A percentile compares a stretch with the other conserved stretches of the same genome.
phyloP scores from a whole-genome alignment of 2,797 vertebrate species.

The Gallinago stenura region DNA sequence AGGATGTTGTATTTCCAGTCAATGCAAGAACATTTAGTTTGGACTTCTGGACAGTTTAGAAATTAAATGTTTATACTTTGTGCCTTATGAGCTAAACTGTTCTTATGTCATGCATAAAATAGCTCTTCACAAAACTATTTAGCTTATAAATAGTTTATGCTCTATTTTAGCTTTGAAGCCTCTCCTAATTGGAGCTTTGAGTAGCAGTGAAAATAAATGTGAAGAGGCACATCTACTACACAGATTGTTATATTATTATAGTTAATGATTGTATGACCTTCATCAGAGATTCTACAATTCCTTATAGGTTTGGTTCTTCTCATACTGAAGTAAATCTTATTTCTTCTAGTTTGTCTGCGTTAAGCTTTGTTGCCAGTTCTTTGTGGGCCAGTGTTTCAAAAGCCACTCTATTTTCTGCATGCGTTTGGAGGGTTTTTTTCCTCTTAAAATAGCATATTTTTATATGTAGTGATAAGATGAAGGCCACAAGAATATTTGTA shows the following conservation, averaged over 20 bases:
- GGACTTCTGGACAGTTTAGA: not conserved
- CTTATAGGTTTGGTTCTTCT: not conserved
- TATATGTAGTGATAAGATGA: not conserved
- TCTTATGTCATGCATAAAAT: not conserved
- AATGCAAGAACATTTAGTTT: not conserved
- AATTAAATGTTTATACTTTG: not conserved
- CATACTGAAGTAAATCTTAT: not conserved
- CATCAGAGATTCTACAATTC: not conserved
- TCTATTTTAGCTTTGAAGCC: not conserved
- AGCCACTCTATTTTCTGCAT: not conserved
- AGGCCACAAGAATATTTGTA: not conserved
- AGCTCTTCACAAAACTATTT: not conserved
- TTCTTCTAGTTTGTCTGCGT: rapidly evolving
- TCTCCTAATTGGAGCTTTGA: not conserved
- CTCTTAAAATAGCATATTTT: not conserved
- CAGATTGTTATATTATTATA: not conserved
- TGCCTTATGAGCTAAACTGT: not conserved
- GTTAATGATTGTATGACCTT: not conserved
- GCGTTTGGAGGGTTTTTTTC: not conserved
- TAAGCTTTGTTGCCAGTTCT: not conserved
- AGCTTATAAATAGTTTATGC: not conserved
- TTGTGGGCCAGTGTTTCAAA: not conserved
- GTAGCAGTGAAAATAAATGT: not conserved
- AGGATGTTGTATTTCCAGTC: not conserved
- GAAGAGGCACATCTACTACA: not conserved